Conservation (phyloP, 92 coral and sea anemone species). For the Galaxea fascicularis region DNA sequence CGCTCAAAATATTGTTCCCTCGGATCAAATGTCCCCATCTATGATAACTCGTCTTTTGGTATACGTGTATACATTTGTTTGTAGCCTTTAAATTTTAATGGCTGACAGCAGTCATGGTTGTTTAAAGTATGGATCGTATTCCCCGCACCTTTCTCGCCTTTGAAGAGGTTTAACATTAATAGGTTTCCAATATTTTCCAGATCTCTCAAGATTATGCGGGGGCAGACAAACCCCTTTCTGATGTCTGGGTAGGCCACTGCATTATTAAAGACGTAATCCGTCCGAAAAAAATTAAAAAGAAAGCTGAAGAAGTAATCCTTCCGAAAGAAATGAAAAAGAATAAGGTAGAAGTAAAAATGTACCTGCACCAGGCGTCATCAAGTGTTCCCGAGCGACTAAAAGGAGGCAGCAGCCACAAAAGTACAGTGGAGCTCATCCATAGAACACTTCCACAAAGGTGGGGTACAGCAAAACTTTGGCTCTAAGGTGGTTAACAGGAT, state of each 20-base stretch:
- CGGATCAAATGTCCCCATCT: too few relatives aligned
- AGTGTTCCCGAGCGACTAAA: constrained; percentile 53
- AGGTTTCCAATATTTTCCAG: not conserved
- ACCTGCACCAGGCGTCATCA: constrained; percentile 65
- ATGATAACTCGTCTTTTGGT: too few relatives aligned
- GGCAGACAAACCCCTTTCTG: not conserved
- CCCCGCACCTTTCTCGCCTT: not conserved
- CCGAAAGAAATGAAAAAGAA: not conserved
- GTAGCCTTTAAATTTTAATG: too few relatives aligned
- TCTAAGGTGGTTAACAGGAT: too few relatives aligned
- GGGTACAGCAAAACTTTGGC: not conserved
- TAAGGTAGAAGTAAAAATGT: constrained; percentile 1
- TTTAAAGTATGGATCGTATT: too few relatives aligned
- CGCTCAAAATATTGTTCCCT: too few relatives aligned
- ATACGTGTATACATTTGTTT: too few relatives aligned
- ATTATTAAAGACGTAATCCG: constrained; percentile 12
- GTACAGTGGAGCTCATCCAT: constrained; percentile 70
- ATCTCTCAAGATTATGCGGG: not conserved
- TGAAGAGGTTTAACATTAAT: not conserved
- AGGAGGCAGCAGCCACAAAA: not conserved
- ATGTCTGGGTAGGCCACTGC: constrained; percentile 54
- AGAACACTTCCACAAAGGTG: constrained; percentile 81
- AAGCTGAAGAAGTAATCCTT: not conserved
- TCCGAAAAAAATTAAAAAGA: not conserved
- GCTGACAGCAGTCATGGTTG: too few relatives aligned